phyloP scores from a whole-genome alignment of 1,140 invertebrate species.

The Lepidotrigona ventralis region DNA sequence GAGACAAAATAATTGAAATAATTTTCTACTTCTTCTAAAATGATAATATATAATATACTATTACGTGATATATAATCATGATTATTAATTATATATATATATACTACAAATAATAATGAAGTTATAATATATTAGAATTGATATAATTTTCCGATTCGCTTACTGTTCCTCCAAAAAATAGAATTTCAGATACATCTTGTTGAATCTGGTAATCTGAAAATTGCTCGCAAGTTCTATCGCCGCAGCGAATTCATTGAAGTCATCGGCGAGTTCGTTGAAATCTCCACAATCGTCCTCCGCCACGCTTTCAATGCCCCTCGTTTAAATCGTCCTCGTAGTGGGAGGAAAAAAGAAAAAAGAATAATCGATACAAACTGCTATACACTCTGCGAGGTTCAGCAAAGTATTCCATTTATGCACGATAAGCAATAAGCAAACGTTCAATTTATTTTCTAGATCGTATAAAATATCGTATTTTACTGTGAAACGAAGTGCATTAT shows the following conservation, averaged over 20 bases:
- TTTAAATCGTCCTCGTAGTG: background rate
- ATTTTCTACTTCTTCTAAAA: too few relatives aligned
- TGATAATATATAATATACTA: too few relatives aligned
- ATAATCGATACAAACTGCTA: background rate
- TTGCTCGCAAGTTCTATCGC: background rate
- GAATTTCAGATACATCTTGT: background rate
- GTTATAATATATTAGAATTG: too few relatives aligned
- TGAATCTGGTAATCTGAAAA: too few relatives aligned
- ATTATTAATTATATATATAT: too few relatives aligned
- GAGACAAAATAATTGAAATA: background rate
- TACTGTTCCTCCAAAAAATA: background rate
- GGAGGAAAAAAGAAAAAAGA: background rate
- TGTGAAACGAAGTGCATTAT: background rate
- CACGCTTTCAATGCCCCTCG: background rate
- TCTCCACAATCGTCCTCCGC: slow-evolving; percentile 37
- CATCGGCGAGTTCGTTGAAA: slow-evolving; percentile 48
- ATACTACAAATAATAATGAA: too few relatives aligned
- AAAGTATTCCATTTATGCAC: background rate
- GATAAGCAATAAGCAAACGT: background rate
- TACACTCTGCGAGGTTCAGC: background rate
- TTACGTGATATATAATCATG: too few relatives aligned
- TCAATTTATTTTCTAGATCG: background rate
- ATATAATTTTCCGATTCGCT: too few relatives aligned
- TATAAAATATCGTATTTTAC: background rate
- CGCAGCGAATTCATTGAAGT: slow-evolving; percentile 47